Evolutionary conservation across 2,888 invertebrate species (phyloP), one percentile per base, ranked within the genome.

Genomic region (Plagiodera versicolora): DNA sequence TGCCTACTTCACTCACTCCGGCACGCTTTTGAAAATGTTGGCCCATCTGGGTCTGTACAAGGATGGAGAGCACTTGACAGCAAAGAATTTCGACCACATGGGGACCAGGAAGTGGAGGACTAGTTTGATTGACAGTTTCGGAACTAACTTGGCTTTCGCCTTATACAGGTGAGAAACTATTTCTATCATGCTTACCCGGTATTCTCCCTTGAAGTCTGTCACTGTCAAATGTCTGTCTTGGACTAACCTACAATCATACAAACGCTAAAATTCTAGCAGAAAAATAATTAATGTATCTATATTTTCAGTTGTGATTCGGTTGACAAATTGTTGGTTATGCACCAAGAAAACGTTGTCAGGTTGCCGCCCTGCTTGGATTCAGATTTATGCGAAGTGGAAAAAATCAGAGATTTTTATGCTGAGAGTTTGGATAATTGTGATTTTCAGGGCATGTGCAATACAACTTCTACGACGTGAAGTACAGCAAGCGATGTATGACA

Each of bases 1-100:
- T 24, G 86, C 89, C 66, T 88, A 92, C 71, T 94, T 94, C 75
- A 87, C 91, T 0, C 94, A 94, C 80, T 93, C 93, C 1, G 94
- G 94, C 2, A 88, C 92, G 0, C 74, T 94, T 46, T 79, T 94
- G 28, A 94, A 94, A 81, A 77, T 92, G 54, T 74, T 92, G 49
- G 85, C 90, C 0, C 86, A 90, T 70, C 77, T 94, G 65, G 88
- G 89, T 11, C 81, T 94, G 8, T 92, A 89, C 70, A 87, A 85
- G 74, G 91, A 93, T 50, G 73, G 82, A 0, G 64, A 79, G 1
- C 84, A 83, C 24, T 80, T 93, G 48, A 84, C 79, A n/a, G 86
- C 87, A 39, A 80, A 84, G 61, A 79, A 78, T 75, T 81, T 83
- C 24, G 73, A 75, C 35, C 75, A 75, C 52, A 72, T 70, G 64